Conservation (phyloP, 35 echinoderm and acorn worm species). For the Lytechinus pictus region DNA sequence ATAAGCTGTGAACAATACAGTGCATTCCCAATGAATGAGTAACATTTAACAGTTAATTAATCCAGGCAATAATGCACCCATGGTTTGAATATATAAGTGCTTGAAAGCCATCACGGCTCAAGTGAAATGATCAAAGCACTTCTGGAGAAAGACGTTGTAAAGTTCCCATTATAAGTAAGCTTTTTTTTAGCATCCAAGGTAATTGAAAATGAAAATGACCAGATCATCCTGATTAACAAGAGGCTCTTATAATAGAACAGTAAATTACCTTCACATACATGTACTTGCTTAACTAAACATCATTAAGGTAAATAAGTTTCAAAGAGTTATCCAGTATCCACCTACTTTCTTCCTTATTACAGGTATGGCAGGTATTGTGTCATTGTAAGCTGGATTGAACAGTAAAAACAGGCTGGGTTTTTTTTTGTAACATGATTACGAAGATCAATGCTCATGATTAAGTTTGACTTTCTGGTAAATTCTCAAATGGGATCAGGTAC, state of each 20-base stretch:
- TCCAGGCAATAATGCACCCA: neutral
- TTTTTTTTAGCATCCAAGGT: neutral
- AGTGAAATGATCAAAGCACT: neutral
- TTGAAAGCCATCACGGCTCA: neutral
- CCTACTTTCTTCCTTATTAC: neutral
- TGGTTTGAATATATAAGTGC: too few species aligned
- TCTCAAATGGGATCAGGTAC: neutral
- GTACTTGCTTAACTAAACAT: neutral
- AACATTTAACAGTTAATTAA: conserved; percentile 21
- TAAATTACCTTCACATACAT: neutral
- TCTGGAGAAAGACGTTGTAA: neutral
- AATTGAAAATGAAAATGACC: too few species aligned
- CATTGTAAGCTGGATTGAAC: neutral
- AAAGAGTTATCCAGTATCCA: neutral
- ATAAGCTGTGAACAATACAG: neutral
- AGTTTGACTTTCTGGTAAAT: neutral
- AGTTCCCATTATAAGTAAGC: neutral
- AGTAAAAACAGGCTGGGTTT: neutral
- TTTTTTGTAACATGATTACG: neutral
- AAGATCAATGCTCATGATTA: neutral
- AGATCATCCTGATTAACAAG: neutral
- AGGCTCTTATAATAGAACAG: neutral
- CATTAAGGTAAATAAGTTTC: neutral
- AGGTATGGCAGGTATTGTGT: neutral
- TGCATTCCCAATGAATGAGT: neutral